phyloP scores from a whole-genome alignment of 2,113 vertebrate genomes.

The Butastur rufipennis region DNA sequence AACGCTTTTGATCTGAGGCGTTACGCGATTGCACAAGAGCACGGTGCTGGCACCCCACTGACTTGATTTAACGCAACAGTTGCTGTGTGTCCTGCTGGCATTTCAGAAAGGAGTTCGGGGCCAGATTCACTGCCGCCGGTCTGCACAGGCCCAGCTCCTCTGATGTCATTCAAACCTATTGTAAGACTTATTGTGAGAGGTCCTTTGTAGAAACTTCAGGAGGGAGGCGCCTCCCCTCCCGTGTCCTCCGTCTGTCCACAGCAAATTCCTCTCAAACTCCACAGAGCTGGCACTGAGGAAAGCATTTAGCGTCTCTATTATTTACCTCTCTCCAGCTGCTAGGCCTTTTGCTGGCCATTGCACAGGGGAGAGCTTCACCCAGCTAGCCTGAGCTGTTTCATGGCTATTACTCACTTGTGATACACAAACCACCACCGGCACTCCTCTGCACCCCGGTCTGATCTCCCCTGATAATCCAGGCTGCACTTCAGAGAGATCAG shows the following conservation, averaged over 20 bases:
- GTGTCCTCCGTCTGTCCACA: not conserved
- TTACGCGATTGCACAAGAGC: not conserved
- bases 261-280: not conserved
- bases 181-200: constrained; percentile 31
- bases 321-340: not conserved
- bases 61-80: not conserved
- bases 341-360: not conserved
- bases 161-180: not conserved
- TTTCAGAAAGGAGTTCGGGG: not conserved
- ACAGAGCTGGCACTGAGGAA: not conserved
- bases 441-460: not conserved
- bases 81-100: not conserved
- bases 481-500: constrained; percentile 40
- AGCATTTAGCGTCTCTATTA: not conserved
- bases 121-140: not conserved
- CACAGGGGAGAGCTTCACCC: not conserved
- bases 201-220: not conserved
- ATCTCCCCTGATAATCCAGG: constrained; percentile 2
- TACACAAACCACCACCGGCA: not conserved
- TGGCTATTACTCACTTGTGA: not conserved
- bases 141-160: not conserved
- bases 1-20: not conserved
- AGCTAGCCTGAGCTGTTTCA: not conserved
- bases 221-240: not conserved
- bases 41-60: not conserved